Evolutionary conservation across 2,888 invertebrate genomes (phyloP).

Genomic region (Gerris lacustris): DNA sequence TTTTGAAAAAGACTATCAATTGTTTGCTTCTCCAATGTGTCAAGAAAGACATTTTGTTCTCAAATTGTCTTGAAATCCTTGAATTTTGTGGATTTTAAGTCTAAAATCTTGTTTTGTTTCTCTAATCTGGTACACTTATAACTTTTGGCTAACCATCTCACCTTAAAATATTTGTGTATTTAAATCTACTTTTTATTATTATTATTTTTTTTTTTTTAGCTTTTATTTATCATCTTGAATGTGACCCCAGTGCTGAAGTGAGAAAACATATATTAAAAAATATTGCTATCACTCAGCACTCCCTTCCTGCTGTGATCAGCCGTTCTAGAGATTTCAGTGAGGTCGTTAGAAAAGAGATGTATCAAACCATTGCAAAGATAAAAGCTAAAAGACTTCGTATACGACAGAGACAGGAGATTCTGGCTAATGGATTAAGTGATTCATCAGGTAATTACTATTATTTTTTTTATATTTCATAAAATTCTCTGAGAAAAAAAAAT

Average conservation of each 20-base stretch:
- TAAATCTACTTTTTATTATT: constrained; percentile 5
- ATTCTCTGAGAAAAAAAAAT: too few relatives aligned
- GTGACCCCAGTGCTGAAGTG: constrained; percentile 2
- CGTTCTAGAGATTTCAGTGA: constrained; percentile 2
- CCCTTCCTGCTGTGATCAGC: neutral
- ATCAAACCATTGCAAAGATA: neutral
- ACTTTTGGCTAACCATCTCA: too few relatives aligned
- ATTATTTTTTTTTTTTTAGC: neutral
- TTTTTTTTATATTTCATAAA: neutral
- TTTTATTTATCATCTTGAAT: neutral
- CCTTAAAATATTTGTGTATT: neutral
- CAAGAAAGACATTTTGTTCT: too few relatives aligned
- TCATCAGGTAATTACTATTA: neutral
- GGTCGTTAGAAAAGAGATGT: neutral
- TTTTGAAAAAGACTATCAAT: too few relatives aligned
- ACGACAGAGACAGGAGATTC: neutral
- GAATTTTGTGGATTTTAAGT: too few relatives aligned
- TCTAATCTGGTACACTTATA: too few relatives aligned
- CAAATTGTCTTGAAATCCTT: too few relatives aligned
- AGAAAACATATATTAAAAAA: constrained; percentile 1
- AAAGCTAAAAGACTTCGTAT: neutral
- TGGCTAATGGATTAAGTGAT: constrained; percentile 6
- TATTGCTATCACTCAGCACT: neutral
- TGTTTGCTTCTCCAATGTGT: too few relatives aligned
- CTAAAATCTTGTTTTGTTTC: too few relatives aligned